Evolutionary conservation across 2,797 vertebrate genomes (phyloP), one percentile per base, ranked within the genome.

Genomic region (Botia kubotai): DNA sequence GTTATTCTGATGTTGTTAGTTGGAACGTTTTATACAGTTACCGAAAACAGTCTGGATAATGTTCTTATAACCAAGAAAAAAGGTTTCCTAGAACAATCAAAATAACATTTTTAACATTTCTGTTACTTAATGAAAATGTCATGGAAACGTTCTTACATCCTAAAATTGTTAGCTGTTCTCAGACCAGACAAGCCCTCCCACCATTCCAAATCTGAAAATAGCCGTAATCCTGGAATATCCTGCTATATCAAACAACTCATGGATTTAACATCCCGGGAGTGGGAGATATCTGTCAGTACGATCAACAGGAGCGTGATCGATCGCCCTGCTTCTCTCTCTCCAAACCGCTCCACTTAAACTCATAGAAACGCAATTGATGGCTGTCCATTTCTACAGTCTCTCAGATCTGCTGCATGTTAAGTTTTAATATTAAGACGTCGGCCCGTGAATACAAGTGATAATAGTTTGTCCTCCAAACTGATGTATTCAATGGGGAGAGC

Each of bases 401-500:
- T 57, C 33, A 68, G 63, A 79, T 66, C 69, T 72, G 65, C 75
- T 57, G 17, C 2, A 2, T 68, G 29, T 69, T 79, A 29, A 48
- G 70, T 68, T 68, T 46, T 48, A 60, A 67, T 58, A 52, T 57
- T 11, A 73, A 75, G 81, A 39, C 43, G 16, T 62, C 17, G n/a
- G n/a, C n/a, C n/a, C n/a, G n/a, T n/a, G n/a, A n/a, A n/a, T n/a
- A n/a, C n/a, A 50, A 85, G 75, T 80, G 79, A 63, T 79, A 82
- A 86, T 83, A 63, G 77, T 63, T 82, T 83, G 82, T 82, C 81
- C 66, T 39, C 57, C 29, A 43, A 36, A 63, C 72, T 82, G 70
- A 48, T 73, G 50, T 58, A 66, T 48, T 43, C 23, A 53, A 84
- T 79, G 82, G 67, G 74, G 70, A 79, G 65, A 81, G 60, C 82